These are phyloP conservation scores for Mystacides longicornis DNA, from an alignment of 2,888 invertebrate species.

Conservation along the genomic window DNA sequence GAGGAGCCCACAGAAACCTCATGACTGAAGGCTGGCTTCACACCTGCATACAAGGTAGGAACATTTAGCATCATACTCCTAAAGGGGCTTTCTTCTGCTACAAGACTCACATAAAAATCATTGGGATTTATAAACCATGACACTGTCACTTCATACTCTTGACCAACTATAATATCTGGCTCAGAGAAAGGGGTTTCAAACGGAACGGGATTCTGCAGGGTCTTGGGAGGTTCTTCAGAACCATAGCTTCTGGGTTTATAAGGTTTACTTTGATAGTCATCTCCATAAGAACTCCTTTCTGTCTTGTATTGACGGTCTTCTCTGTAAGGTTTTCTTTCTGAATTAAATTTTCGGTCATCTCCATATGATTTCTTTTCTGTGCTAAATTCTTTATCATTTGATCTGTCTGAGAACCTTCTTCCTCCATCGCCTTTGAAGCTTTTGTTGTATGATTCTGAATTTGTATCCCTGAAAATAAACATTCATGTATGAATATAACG, in stretches of 20 bases:
- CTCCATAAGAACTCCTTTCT: background rate
- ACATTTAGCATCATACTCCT: slow-evolving; percentile 63
- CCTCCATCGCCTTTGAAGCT: background rate
- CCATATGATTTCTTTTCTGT: background rate
- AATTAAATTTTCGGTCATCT: background rate
- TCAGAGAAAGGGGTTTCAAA: slow-evolving; percentile 13
- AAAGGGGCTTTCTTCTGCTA: slow-evolving; percentile 49
- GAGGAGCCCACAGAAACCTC: slow-evolving; percentile 51
- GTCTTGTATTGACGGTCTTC: background rate
- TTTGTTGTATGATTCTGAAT: slow-evolving; percentile 10
- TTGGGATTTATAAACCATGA: slow-evolving; percentile 72
- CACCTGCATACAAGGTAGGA: slow-evolving; percentile 56
- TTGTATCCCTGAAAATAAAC: slow-evolving; percentile 11
- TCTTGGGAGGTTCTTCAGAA: slow-evolving; percentile 2
- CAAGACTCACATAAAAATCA: slow-evolving; percentile 59
- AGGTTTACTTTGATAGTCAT: background rate
- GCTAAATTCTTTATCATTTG: background rate
- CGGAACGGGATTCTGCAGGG: slow-evolving; percentile 12
- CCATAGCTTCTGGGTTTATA: background rate
- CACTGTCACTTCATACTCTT: slow-evolving; percentile 46
- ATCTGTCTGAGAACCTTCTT: background rate
- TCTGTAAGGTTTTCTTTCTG: background rate
- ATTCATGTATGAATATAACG: no score
- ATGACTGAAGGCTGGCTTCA: slow-evolving; percentile 31
- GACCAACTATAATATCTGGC: slow-evolving; percentile 3